Evolutionary conservation across 2,888 invertebrate genomes (phyloP).

Genomic region (Euzophera pinguis): DNA sequence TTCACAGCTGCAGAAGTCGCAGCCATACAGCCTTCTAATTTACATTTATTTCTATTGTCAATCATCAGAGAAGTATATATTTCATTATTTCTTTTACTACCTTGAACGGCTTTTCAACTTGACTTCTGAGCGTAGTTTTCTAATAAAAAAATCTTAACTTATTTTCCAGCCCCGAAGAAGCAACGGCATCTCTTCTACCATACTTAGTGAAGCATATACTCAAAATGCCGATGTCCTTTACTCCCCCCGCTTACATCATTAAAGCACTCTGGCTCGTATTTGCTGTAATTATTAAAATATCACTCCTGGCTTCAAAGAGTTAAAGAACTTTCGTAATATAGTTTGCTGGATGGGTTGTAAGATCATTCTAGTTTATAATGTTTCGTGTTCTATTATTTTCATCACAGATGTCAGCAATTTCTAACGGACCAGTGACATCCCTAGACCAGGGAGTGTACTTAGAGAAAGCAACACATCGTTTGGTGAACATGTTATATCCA

Average conservation of each 20-base stretch:
- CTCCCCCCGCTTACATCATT: constrained; percentile 60
- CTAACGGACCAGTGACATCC: constrained; percentile 51
- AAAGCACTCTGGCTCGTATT: constrained; percentile 72
- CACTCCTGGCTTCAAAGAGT: not conserved
- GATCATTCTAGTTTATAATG: no score
- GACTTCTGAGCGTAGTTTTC: no score
- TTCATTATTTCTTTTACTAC: no score
- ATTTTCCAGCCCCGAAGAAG: constrained; percentile 58
- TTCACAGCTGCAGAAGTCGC: constrained; percentile 50
- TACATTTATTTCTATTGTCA: constrained; percentile 73
- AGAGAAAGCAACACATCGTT: constrained; percentile 59
- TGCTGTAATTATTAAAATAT: constrained; percentile 45
- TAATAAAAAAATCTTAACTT: constrained; percentile 3
- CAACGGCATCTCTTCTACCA: constrained; percentile 54
- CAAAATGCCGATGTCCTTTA: constrained; percentile 40
- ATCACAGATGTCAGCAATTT: constrained; percentile 69
- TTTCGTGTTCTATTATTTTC: not conserved
- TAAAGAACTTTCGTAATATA: no score
- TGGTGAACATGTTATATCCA: constrained; percentile 50
- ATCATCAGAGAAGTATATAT: constrained; percentile 59
- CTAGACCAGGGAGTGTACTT: constrained; percentile 56
- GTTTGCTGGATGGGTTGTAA: no score
- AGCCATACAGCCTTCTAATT: constrained; percentile 61
- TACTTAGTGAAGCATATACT: constrained; percentile 58
- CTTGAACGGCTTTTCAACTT: no score